A percentile compares a stretch with the other conserved stretches of the same genome.
These are phyloP conservation scores for Cyclophora punctaria DNA, from an alignment of 2,888 invertebrate species.

Conservation along the genomic window DNA sequence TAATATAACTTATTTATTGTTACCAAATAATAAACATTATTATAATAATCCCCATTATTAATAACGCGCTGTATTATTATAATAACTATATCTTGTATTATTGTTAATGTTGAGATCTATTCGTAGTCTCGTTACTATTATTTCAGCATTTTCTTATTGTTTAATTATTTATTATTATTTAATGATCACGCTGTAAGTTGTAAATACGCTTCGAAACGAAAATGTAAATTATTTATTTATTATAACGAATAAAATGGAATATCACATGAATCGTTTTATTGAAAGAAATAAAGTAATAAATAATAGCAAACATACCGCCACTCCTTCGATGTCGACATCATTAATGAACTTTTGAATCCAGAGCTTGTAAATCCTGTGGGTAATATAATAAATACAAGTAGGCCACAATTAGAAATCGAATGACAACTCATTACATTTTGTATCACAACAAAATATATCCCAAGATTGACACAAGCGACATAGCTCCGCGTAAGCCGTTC, in stretches of 20 bases:
- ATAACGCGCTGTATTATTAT: slow-evolving; percentile 8
- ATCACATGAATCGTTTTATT: slow-evolving; percentile 14
- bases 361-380: too few species aligned
- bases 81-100: slow-evolving; percentile 19
- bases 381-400: too few species aligned
- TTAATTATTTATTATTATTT: slow-evolving; percentile 19
- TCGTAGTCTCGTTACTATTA: background rate
- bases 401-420: too few species aligned
- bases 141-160: slow-evolving; percentile 8
- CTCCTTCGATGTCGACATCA: too few species aligned
- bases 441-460: too few species aligned
- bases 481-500: too few species aligned
- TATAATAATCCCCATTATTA: slow-evolving; percentile 15
- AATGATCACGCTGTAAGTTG: slow-evolving; percentile 46
- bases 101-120: background rate
- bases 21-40: slow-evolving; percentile 45
- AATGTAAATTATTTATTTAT: slow-evolving; percentile 72
- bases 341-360: too few species aligned
- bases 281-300: too few species aligned
- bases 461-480: too few species aligned
- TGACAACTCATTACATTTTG: too few species aligned
- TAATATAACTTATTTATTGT: slow-evolving; percentile 40
- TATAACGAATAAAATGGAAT: slow-evolving; percentile 42
- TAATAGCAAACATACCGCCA: too few species aligned
- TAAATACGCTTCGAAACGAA: slow-evolving; percentile 56